phyloP scores from a whole-genome alignment of 2,888 invertebrate genomes.

The Hecatera dysodea region DNA sequence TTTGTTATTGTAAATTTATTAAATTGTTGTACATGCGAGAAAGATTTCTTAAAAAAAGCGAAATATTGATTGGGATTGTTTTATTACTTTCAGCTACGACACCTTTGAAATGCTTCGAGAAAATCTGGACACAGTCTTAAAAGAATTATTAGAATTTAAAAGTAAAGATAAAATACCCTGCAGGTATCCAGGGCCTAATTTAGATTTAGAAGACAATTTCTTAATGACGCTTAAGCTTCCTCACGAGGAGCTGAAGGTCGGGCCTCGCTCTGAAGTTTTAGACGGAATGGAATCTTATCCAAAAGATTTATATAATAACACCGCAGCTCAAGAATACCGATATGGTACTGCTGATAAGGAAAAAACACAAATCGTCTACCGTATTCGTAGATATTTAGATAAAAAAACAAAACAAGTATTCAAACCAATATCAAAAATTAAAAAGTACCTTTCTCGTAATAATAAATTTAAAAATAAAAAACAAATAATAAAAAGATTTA shows the following conservation, averaged over 20 bases:
- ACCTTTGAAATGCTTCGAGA: slow-evolving; percentile 97
- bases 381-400: slow-evolving; percentile 83
- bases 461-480: slow-evolving; percentile 48
- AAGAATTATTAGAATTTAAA: slow-evolving; percentile 92
- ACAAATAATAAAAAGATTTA: slow-evolving; percentile 59
- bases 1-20: slow-evolving; percentile 59
- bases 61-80: neutral
- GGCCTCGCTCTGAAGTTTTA: slow-evolving; percentile 55
- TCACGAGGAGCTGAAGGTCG: slow-evolving; percentile 23
- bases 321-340: slow-evolving; percentile 3
- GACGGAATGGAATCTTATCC: slow-evolving; percentile 64
- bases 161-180: slow-evolving; percentile 73
- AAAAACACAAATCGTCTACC: slow-evolving; percentile 78
- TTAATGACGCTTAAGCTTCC: slow-evolving; percentile 63
- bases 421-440: slow-evolving; percentile 71
- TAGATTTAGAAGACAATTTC: slow-evolving; percentile 78
- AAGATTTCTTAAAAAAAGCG: too few species aligned
- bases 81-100: slow-evolving; percentile 91
- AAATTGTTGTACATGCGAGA: neutral
- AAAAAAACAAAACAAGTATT: slow-evolving; percentile 72
- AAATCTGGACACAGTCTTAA: slow-evolving; percentile 93
- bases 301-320: slow-evolving; percentile 56
- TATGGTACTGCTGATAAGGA: slow-evolving; percentile 62
- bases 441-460: slow-evolving; percentile 64
- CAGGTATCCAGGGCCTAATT: slow-evolving; percentile 81